Evolutionary conservation across 2,113 vertebrate genomes (phyloP).

Genomic region (Emydocephalus ijimae): DNA sequence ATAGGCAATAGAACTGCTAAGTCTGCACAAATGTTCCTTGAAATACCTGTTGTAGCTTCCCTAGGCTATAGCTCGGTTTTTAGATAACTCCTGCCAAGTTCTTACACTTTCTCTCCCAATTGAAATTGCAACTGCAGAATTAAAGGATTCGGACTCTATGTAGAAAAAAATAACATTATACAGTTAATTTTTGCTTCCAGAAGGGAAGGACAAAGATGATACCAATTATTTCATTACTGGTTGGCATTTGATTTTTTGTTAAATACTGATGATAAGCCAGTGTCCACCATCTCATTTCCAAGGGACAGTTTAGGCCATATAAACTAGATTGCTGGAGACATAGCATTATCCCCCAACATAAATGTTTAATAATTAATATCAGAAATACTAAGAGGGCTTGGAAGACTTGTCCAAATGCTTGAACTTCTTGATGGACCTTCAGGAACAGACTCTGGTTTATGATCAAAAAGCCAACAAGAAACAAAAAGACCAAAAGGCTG

Average conservation of each 20-base stretch:
- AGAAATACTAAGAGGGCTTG: background rate
- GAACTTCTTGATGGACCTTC: background rate
- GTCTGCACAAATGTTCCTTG: background rate
- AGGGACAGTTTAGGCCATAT: background rate
- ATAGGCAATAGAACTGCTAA: background rate
- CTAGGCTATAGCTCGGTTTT: background rate
- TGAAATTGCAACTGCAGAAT: background rate
- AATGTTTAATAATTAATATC: background rate
- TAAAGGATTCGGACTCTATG: background rate
- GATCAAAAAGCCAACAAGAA: background rate
- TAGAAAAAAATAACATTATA: background rate
- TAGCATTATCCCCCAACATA: background rate
- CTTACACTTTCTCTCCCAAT: background rate
- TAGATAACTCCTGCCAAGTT: background rate
- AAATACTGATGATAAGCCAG: background rate
- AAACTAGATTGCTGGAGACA: background rate
- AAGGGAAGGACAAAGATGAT: background rate
- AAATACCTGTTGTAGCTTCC: background rate
- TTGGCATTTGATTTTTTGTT: background rate
- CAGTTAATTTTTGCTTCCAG: background rate
- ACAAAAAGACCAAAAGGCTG: no score
- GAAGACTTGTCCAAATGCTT: background rate
- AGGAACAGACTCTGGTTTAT: background rate
- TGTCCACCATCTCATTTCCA: background rate
- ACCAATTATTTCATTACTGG: background rate